Evolutionary conservation across 2,113 vertebrate genomes (phyloP).

Genomic region (Aegotheles bennettii): DNA sequence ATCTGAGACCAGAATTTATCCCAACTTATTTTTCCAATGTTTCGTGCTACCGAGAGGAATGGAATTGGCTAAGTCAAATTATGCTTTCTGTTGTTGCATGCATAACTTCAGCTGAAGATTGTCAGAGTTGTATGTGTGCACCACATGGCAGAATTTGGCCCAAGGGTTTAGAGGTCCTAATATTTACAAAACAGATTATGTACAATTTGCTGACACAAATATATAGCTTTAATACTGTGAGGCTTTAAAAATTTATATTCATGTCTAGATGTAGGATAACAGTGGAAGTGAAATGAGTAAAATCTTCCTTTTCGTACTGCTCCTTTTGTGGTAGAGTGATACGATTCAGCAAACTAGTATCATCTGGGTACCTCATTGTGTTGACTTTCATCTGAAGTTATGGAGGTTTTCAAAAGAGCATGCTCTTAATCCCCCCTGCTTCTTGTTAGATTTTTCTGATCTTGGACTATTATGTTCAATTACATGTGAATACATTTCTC

Average conservation of each 20-base stretch:
- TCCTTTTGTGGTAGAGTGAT: not conserved
- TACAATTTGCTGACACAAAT: constrained; percentile 34
- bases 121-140: not conserved
- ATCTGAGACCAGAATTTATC: not conserved
- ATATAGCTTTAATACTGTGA: constrained; percentile 17
- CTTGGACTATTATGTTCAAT: constrained; percentile 1
- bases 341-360: not conserved
- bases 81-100: not conserved
- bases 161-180: not conserved
- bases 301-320: not conserved
- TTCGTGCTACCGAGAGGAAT: not conserved
- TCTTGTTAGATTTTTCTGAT: constrained; percentile 21
- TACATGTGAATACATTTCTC: not conserved
- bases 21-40: not conserved
- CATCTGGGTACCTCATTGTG: not conserved
- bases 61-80: not conserved
- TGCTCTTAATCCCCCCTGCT: not conserved
- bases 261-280: not conserved
- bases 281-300: not conserved
- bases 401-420: not conserved
- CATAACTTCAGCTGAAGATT: not conserved
- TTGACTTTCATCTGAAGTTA: not conserved
- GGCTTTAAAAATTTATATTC: constrained; percentile 50
- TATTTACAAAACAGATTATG: constrained; percentile 38
- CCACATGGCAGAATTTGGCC: constrained; percentile 15